A percentile compares a stretch with the other conserved stretches of the same genome.
Conservation (phyloP, 2,113 vertebrate species). For the Nannobrachium achirus region DNA sequence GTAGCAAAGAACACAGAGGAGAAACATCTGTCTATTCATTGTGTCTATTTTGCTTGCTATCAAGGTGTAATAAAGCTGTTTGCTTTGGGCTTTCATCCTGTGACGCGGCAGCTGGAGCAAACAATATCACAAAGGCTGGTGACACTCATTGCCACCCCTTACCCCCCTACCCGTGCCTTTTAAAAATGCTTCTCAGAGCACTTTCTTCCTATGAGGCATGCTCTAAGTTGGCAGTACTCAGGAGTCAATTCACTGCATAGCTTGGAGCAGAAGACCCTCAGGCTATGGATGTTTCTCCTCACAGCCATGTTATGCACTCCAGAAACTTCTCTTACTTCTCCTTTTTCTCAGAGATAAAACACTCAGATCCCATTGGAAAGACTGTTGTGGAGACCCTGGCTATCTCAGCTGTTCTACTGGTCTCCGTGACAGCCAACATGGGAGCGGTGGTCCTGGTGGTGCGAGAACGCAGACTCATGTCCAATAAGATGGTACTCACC, state of each 20-base stretch:
- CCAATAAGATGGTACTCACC: constrained; percentile 77
- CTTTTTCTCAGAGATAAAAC: constrained; percentile 83
- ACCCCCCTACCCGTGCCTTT: neutral
- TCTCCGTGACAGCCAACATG: constrained; percentile 78
- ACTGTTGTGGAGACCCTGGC: constrained; percentile 69
- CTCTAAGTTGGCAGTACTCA: no score
- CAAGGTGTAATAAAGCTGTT: neutral
- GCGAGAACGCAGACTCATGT: constrained; percentile 60
- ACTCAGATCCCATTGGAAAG: constrained; percentile 49
- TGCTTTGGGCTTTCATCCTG: neutral
- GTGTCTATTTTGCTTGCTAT: no score
- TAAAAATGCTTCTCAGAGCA: neutral
- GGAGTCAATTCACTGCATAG: neutral
- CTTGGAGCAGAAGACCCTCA: neutral
- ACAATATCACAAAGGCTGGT: constrained; percentile 12
- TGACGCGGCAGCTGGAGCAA: constrained; percentile 19
- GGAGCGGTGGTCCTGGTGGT: constrained; percentile 73
- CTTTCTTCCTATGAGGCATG: neutral
- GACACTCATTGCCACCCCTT: neutral
- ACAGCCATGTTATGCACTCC: neutral
- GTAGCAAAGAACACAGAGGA: no score
- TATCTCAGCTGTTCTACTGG: constrained; percentile 73
- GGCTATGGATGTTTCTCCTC: constrained; percentile 17
- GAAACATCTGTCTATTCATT: no score
- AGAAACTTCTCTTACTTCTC: constrained; percentile 51